These are phyloP conservation scores for Astatoreochromis straeleni DNA, from an alignment of 2,113 vertebrate species.

Conservation along the genomic window DNA sequence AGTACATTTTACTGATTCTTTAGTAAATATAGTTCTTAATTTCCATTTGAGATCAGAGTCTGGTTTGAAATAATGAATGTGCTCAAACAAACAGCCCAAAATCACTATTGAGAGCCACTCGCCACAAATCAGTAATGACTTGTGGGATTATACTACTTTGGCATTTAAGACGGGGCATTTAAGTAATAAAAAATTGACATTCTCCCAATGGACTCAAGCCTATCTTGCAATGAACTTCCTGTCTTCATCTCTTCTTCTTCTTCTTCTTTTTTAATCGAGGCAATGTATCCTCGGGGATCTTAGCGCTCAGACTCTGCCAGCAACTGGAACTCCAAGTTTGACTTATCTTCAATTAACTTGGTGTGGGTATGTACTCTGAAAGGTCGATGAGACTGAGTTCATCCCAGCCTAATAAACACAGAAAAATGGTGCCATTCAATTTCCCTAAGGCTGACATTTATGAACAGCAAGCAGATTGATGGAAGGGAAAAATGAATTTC, in stretches of 20 bases:
- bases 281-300: background rate
- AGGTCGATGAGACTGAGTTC: conserved; percentile 35
- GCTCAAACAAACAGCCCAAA: background rate
- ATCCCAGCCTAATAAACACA: conserved; percentile 50
- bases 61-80: background rate
- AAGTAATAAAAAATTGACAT: conserved; percentile 18
- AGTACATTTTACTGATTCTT: background rate
- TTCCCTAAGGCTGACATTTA: conserved; percentile 54
- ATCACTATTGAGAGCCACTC: background rate
- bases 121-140: background rate
- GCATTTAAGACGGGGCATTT: conserved; percentile 21
- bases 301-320: background rate
- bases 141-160: background rate
- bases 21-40: background rate
- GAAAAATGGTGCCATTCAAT: conserved; percentile 54
- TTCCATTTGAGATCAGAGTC: background rate
- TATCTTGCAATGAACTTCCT: background rate
- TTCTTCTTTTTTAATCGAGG: background rate
- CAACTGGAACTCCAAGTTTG: background rate
- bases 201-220: background rate
- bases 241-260: background rate
- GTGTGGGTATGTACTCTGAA: conserved; percentile 1
- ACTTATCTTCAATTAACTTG: conserved; percentile 38
- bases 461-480: conserved; percentile 37
- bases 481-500: background rate